These are phyloP conservation scores for Lymantria dispar DNA, from an alignment of 2,888 invertebrate genomes.

Conservation along the genomic window DNA sequence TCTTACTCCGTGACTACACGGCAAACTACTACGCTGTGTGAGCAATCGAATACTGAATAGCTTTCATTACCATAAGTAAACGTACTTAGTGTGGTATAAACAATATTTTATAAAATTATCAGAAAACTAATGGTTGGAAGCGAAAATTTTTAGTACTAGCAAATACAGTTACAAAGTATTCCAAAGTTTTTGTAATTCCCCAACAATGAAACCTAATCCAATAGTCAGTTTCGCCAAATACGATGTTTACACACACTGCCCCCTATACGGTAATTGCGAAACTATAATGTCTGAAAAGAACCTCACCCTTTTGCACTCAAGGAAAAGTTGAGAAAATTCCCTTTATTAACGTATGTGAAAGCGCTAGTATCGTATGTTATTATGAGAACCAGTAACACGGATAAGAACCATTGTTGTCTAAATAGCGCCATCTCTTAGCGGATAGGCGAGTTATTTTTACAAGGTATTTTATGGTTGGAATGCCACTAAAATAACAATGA, in stretches of 20 bases:
- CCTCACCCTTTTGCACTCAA: constrained; percentile 48
- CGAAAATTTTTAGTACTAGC: too few species aligned
- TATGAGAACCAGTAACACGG: constrained; percentile 13
- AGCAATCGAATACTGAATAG: too few species aligned
- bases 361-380: constrained; percentile 50
- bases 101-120: too few species aligned
- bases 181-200: too few species aligned
- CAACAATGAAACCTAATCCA: too few species aligned
- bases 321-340: constrained; percentile 70
- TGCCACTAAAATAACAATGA: constrained; percentile 38
- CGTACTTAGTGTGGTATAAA: too few species aligned
- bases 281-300: constrained; percentile 64
- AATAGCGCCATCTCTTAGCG: constrained; percentile 65
- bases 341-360: constrained; percentile 47
- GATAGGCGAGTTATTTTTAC: constrained; percentile 50
- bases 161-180: too few species aligned
- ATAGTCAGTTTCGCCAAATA: background rate
- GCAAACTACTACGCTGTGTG: too few species aligned
- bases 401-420: constrained; percentile 34
- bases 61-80: too few species aligned
- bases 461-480: constrained; percentile 32
- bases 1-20: too few species aligned
- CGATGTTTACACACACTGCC: constrained; percentile 51
- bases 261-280: constrained; percentile 63
- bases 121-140: too few species aligned